These are phyloP conservation scores for Ifrita kowaldi DNA, from an alignment of 2,113 vertebrate genomes.

Conservation along the genomic window DNA sequence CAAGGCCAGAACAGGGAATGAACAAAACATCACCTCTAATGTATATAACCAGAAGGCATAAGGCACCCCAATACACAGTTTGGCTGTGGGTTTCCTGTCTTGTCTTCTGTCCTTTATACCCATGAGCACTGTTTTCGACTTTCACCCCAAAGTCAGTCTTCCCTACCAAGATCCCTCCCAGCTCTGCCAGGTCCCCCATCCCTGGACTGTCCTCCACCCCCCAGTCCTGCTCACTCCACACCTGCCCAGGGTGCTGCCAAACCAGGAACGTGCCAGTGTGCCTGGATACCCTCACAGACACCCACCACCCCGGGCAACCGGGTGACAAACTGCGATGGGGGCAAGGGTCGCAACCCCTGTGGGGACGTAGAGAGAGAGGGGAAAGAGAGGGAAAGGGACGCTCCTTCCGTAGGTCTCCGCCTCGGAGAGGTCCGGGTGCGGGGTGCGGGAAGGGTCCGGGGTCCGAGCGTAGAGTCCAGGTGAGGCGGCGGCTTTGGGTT, in stretches of 20 bases:
- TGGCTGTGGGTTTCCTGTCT: not conserved
- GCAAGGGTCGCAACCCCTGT: not conserved
- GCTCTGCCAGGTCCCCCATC: not conserved
- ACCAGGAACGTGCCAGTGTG: not conserved
- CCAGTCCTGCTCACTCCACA: not conserved
- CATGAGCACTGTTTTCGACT: not conserved
- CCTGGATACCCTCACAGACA: not conserved
- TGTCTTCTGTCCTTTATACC: not conserved
- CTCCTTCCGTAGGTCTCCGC: not conserved
- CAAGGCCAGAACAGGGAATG: not conserved
- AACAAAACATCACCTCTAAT: not conserved
- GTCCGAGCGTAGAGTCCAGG: not conserved
- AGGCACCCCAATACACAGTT: not conserved
- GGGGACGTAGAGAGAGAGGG: not conserved
- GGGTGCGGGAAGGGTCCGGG: not conserved
- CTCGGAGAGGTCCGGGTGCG: not conserved
- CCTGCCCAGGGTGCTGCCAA: not conserved
- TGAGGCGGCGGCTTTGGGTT: not conserved
- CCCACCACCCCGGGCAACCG: not conserved
- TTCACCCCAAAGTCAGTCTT: not conserved
- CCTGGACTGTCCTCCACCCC: not conserved
- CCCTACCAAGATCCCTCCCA: not conserved
- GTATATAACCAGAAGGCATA: not conserved
- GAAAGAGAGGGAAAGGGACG: not conserved
- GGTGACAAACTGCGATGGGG: not conserved